These are phyloP conservation scores for Enteromius thamalakanensis DNA, from an alignment of 2,797 vertebrate genomes.

Conservation along the genomic window DNA sequence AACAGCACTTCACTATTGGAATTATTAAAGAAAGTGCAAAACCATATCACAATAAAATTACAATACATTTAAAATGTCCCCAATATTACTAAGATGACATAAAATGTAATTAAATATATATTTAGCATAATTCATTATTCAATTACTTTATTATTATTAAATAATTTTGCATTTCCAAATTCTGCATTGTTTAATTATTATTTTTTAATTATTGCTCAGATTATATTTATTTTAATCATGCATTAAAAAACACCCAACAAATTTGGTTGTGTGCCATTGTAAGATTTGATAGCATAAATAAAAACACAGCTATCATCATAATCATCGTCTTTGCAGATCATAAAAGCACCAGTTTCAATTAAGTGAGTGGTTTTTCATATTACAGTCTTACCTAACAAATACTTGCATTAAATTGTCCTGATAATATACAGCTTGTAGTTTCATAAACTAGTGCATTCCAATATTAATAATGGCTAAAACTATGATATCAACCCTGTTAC, in stretches of 20 bases:
- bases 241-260: not conserved
- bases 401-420: not conserved
- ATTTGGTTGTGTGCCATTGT: not conserved
- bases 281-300: not conserved
- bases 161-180: not conserved
- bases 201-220: not conserved
- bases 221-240: not conserved
- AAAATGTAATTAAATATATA: not conserved
- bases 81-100: too few relatives aligned
- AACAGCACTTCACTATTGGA: not conserved
- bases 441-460: not conserved
- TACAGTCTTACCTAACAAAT: not conserved
- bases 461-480: not conserved
- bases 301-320: not conserved
- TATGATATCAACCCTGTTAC: not conserved
- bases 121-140: not conserved
- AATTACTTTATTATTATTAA: too few relatives aligned
- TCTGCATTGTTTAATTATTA: not conserved
- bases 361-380: not conserved
- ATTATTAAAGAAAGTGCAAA: not conserved
- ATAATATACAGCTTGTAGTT: not conserved
- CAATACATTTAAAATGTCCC: not conserved
- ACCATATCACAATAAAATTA: not conserved
- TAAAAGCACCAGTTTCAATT: too few relatives aligned
- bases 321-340: not conserved